Percentiles rank a stretch among this genome's conserved stretches.
These are phyloP conservation scores for Heliocidaris tuberculata DNA, from an alignment of 35 echinoderm and acorn worm species.

Conservation along the genomic window DNA sequence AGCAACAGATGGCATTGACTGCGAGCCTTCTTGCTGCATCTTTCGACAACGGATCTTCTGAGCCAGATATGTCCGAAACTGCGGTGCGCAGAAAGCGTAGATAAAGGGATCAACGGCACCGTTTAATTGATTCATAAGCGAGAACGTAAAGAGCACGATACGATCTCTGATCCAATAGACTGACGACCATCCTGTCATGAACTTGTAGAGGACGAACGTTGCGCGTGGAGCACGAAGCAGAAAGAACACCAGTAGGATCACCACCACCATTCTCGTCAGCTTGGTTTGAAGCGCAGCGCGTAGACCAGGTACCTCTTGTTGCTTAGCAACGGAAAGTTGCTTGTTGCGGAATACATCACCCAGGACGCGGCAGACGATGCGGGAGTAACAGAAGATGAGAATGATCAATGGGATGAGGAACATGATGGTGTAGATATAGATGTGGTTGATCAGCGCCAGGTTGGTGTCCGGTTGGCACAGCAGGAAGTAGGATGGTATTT, in stretches of 20 bases:
- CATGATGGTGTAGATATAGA: neutral
- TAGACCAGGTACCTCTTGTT: neutral
- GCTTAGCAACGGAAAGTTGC: neutral
- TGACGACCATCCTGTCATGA: neutral
- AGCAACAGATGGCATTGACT: neutral
- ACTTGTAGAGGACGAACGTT: neutral
- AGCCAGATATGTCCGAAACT: neutral
- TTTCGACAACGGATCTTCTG: neutral
- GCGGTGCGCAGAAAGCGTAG: neutral
- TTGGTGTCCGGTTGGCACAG: neutral
- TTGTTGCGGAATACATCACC: neutral
- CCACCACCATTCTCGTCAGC: neutral
- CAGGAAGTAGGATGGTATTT: constrained; percentile 12
- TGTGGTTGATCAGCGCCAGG: neutral
- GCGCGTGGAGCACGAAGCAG: neutral
- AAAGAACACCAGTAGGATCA: neutral
- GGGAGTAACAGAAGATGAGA: neutral
- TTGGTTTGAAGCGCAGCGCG: neutral
- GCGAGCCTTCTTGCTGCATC: neutral
- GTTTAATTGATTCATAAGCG: neutral
- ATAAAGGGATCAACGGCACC: neutral
- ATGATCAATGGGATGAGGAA: neutral
- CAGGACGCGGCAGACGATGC: neutral
- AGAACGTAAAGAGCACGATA: neutral
- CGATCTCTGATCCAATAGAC: neutral